phyloP scores from a whole-genome alignment of 1,140 invertebrate species.

The Lepidurus arcticus region DNA sequence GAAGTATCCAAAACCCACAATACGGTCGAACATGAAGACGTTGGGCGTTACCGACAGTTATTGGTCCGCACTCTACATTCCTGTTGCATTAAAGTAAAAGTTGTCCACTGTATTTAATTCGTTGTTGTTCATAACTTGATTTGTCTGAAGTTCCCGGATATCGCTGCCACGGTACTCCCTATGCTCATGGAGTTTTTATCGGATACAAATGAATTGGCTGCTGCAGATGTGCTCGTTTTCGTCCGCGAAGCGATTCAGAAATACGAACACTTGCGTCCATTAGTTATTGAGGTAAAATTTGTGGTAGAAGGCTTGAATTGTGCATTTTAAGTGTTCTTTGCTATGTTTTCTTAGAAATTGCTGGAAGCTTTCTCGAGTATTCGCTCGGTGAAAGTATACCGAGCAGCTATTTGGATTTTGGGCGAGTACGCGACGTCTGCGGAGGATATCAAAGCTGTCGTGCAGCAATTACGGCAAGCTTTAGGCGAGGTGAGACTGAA shows the following conservation, averaged over 20 bases:
- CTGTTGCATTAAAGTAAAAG: conserved; percentile 75
- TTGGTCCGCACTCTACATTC: conserved; percentile 90
- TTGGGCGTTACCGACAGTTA: conserved; percentile 90
- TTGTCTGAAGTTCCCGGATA: conserved; percentile 77
- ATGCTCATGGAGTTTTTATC: conserved; percentile 94
- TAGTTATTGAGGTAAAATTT: conserved; percentile 64
- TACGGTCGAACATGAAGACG: conserved; percentile 84
- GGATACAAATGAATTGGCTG: conserved; percentile 88
- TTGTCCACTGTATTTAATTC: background rate
- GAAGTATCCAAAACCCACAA: conserved; percentile 88
- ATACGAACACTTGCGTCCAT: conserved; percentile 67
- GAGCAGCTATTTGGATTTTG: conserved; percentile 94
- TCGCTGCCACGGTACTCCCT: conserved; percentile 86
- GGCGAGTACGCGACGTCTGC: conserved; percentile 84
- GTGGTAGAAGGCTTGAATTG: background rate
- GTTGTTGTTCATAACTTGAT: conserved; percentile 21
- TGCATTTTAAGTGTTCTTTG: conserved; percentile 22
- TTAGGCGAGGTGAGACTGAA: conserved; percentile 59
- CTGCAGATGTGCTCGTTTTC: conserved; percentile 90
- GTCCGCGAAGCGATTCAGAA: conserved; percentile 90
- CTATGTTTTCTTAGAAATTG: conserved; percentile 53
- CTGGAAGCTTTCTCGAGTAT: conserved; percentile 77
- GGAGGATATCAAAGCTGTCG: conserved; percentile 71
- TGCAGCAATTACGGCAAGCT: conserved; percentile 65
- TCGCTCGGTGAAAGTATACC: conserved; percentile 73